A percentile compares a stretch with the other conserved stretches of the same genome.
phyloP scores from a whole-genome alignment of 1,140 invertebrate species.

The Chlorops oryzae region DNA sequence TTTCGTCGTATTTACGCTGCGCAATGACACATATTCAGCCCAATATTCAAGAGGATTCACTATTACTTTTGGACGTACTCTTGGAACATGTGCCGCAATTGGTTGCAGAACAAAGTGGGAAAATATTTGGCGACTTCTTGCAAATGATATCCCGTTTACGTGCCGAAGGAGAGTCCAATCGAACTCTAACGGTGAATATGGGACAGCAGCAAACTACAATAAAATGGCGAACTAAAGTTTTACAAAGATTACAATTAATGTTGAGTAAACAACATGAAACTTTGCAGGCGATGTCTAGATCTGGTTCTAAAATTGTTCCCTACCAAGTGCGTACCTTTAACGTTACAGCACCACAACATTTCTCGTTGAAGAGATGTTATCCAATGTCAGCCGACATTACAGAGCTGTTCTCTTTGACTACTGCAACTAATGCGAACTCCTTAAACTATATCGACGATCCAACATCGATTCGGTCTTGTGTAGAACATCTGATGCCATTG shows the following conservation, averaged over 20 bases:
- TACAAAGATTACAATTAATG: constrained; percentile 59
- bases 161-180: constrained; percentile 55
- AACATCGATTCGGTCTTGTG: constrained; percentile 48
- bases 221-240: constrained; percentile 69
- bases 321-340: constrained; percentile 18
- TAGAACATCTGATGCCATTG: constrained; percentile 60
- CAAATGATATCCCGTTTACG: constrained; percentile 69
- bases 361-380: constrained; percentile 4
- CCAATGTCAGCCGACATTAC: not conserved
- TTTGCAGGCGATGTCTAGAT: not conserved
- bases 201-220: constrained; percentile 62
- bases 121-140: constrained; percentile 69
- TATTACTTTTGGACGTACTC: constrained; percentile 68
- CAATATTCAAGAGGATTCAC: constrained; percentile 72
- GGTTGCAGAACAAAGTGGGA: constrained; percentile 58
- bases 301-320: not conserved
- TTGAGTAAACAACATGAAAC: no score
- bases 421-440: no score
- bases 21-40: constrained; percentile 81
- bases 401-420: no score
- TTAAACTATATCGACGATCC: constrained; percentile 7
- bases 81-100: constrained; percentile 56
- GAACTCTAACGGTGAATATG: constrained; percentile 59
- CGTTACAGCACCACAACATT: constrained; percentile 17
- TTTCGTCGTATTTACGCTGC: constrained; percentile 73